phyloP scores from a whole-genome alignment of 2,888 invertebrate species.

The Buathra laborator region DNA sequence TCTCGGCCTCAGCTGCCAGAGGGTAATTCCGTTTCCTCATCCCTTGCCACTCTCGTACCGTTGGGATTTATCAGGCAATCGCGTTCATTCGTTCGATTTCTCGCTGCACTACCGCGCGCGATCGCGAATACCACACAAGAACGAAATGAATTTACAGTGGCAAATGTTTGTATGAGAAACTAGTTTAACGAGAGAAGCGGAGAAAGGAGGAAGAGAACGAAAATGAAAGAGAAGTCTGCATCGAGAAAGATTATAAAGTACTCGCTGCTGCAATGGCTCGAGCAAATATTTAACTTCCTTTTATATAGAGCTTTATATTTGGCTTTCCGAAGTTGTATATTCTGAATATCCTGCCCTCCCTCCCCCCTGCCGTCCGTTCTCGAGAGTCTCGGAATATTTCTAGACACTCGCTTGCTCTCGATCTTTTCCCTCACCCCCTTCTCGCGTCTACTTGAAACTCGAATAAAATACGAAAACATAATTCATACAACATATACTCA shows the following conservation, averaged over 20 bases:
- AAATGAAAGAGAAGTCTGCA: slow-evolving; percentile 4
- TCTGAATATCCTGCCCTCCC: neutral
- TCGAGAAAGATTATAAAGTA: slow-evolving; percentile 28
- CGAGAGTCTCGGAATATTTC: slow-evolving; percentile 14
- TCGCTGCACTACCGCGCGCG: slow-evolving; percentile 31
- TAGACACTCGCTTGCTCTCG: slow-evolving; percentile 16
- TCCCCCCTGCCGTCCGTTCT: neutral
- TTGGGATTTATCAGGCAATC: slow-evolving; percentile 62
- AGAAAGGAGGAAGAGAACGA: neutral
- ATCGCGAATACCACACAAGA: slow-evolving; percentile 42
- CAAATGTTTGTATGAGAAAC: slow-evolving; percentile 54
- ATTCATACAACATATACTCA: neutral
- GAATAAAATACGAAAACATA: slow-evolving; percentile 12
- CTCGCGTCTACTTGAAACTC: slow-evolving; percentile 32
- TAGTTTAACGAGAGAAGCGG: neutral
- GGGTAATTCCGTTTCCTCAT: slow-evolving; percentile 59
- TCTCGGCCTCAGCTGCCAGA: slow-evolving; percentile 38
- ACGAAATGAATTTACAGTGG: slow-evolving; percentile 54
- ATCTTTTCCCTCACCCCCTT: slow-evolving; percentile 17
- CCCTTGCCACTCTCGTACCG: slow-evolving; percentile 7
- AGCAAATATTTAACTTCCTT: slow-evolving; percentile 33
- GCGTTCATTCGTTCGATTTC: slow-evolving; percentile 51
- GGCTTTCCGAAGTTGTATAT: slow-evolving; percentile 5
- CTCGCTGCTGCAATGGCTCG: slow-evolving; percentile 10
- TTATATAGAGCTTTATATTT: slow-evolving; percentile 16